Evolutionary conservation across 35 echinoderm and acorn worm species (phyloP), one percentile per base, ranked within the genome.

Genomic region (Diadema setosum): DNA sequence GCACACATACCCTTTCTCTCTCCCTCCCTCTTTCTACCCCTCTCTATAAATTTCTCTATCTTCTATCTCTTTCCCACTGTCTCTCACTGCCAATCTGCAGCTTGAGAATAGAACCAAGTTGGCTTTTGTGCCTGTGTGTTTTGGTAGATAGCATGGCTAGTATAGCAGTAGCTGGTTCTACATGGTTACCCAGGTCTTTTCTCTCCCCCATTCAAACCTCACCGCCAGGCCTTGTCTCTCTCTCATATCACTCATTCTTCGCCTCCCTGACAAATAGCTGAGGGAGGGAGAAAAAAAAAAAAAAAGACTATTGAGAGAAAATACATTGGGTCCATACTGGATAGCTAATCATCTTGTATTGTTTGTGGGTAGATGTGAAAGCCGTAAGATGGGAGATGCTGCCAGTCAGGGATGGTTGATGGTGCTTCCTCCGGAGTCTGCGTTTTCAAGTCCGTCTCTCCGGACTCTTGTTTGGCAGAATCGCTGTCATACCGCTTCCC

Each of bases 311-410:
- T 11, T 52, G 48, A 52, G n/a, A 52, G 48, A 44, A 78, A 78
- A 78, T 78, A 35, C 23, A 33, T 41, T 34, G 39, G 8, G 29
- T 78, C 73, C 21, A 39, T 78, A 43, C 44, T 78, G 40, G 44
- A 78, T 78, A 78, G 24, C 33, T 36, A 78, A 78, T 78, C 73
- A 78, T 78, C 73, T 78, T 78, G 24, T 20, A 78, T 78, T 78
- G 73, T 78, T 44, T 44, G 73, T 21, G 39, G 6, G 33, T 78
- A 78, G 73, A 78, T 78, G 39, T 25, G 73, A 78, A 78, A 78
- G 39, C 73, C 73, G 21, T 36, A 78, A 78, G 73, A 78, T 78
- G 11, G 24, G 15, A 9, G 35, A 39, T 34, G 44, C 39, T 41
- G 44, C 39, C 25, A 2, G 73, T 24, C 73, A 39, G 73, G 35